These are phyloP conservation scores for Diorhabda elongata DNA, from an alignment of 1,140 invertebrate genomes.

Conservation along the genomic window DNA sequence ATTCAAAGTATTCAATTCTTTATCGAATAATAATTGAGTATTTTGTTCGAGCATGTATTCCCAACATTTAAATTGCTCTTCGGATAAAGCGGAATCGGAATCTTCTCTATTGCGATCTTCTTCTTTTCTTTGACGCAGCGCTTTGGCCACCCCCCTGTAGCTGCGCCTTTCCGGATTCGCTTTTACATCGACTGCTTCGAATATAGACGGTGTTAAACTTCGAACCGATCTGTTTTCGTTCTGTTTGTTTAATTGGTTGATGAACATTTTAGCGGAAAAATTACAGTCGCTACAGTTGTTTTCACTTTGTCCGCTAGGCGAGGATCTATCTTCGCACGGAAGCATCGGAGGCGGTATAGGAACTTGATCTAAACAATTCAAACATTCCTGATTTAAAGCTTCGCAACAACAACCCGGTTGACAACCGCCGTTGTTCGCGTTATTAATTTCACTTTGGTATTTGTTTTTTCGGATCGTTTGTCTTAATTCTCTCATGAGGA, in stretches of 20 bases:
- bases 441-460: slow-evolving; percentile 44
- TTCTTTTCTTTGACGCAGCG: slow-evolving; percentile 52
- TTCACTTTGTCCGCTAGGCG: slow-evolving; percentile 79
- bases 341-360: slow-evolving; percentile 47
- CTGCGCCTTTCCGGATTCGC: slow-evolving; percentile 50
- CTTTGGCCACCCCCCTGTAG: slow-evolving; percentile 55
- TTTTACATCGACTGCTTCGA: slow-evolving; percentile 43
- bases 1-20: slow-evolving; percentile 75
- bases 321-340: slow-evolving; percentile 63
- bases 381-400: slow-evolving; percentile 55
- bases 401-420: slow-evolving; percentile 62
- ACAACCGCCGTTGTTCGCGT: slow-evolving; percentile 50
- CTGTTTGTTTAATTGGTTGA: slow-evolving; percentile 42
- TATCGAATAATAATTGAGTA: slow-evolving; percentile 81
- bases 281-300: slow-evolving; percentile 59
- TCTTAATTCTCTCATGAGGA: slow-evolving; percentile 69
- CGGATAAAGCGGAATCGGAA: slow-evolving; percentile 61
- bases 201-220: slow-evolving; percentile 42
- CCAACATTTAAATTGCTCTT: slow-evolving; percentile 88
- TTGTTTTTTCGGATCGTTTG: slow-evolving; percentile 63
- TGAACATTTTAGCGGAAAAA: slow-evolving; percentile 47
- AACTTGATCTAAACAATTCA: slow-evolving; percentile 50
- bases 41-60: slow-evolving; percentile 91
- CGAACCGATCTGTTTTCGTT: slow-evolving; percentile 42
- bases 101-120: slow-evolving; percentile 53